These are phyloP conservation scores for Bucco capensis DNA, from an alignment of 2,113 vertebrate genomes.

Conservation along the genomic window DNA sequence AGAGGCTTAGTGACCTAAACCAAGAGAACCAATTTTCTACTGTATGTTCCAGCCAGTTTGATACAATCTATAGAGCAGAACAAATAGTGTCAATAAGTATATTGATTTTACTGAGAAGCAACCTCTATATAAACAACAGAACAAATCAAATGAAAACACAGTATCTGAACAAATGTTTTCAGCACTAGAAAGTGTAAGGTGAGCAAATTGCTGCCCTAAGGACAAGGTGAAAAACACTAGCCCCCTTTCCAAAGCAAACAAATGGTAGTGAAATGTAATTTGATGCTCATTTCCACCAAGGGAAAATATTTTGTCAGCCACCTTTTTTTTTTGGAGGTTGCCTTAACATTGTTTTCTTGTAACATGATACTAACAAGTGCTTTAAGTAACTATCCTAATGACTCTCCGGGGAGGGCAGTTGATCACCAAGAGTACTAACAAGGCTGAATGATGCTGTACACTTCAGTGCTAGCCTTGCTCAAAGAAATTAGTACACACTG, in stretches of 20 bases:
- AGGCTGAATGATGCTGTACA: neutral
- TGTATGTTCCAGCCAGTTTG: neutral
- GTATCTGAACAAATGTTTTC: neutral
- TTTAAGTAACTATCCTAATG: neutral
- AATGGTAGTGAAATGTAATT: neutral
- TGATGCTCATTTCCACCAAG: neutral
- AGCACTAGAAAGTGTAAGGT: neutral
- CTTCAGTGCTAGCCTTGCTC: neutral
- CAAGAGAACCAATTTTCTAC: neutral
- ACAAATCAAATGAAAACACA: neutral
- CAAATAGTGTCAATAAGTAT: neutral
- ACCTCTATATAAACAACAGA: neutral
- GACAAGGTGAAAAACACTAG: neutral
- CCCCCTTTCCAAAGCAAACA: neutral
- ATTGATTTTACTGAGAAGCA: neutral
- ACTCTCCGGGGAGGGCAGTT: neutral
- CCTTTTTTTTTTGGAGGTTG: neutral
- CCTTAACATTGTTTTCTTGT: neutral
- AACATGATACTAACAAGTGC: neutral
- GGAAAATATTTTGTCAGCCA: neutral
- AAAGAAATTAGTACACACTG: fast-evolving
- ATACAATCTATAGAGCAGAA: neutral
- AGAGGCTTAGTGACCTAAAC: neutral
- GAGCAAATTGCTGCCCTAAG: neutral
- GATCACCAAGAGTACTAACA: neutral